These are phyloP conservation scores for Listrodromus nycthemerus DNA, from an alignment of 2,888 invertebrate species.

Conservation along the genomic window DNA sequence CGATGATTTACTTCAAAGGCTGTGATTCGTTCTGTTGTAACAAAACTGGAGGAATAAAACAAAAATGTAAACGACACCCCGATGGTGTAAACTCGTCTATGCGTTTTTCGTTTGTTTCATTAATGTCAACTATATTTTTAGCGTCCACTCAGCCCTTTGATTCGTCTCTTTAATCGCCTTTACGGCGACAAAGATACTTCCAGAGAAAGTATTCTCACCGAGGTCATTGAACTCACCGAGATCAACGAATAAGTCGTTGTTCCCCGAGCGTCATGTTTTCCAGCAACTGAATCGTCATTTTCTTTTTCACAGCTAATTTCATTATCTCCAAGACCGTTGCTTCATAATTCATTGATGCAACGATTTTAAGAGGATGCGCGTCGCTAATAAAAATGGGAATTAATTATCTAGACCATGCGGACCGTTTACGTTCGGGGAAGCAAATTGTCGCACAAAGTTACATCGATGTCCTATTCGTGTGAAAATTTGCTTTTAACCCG, in stretches of 20 bases:
- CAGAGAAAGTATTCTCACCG: neutral
- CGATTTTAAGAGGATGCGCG: too few species aligned
- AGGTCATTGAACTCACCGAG: neutral
- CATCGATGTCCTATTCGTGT: too few species aligned
- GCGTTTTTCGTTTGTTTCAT: neutral
- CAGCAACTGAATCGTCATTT: neutral
- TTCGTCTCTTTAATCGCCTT: conserved; percentile 38
- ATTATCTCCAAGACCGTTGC: too few species aligned
- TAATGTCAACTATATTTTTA: neutral
- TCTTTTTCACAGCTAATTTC: too few species aligned
- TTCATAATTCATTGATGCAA: too few species aligned
- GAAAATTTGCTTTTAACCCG: too few species aligned
- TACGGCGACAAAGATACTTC: neutral
- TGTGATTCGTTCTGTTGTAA: neutral
- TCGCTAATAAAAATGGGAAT: too few species aligned
- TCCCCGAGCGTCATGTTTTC: neutral
- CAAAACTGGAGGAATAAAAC: neutral
- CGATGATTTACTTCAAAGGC: neutral
- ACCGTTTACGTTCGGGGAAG: too few species aligned
- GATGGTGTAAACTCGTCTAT: conserved; percentile 5
- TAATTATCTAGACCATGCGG: too few species aligned
- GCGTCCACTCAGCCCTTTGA: conserved; percentile 28
- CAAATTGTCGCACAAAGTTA: too few species aligned
- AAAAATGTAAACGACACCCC: neutral
- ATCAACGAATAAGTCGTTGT: neutral